Evolutionary conservation across 2,888 invertebrate species (phyloP), one percentile per base, ranked within the genome.

Genomic region (Neuroscelio doddi): DNA sequence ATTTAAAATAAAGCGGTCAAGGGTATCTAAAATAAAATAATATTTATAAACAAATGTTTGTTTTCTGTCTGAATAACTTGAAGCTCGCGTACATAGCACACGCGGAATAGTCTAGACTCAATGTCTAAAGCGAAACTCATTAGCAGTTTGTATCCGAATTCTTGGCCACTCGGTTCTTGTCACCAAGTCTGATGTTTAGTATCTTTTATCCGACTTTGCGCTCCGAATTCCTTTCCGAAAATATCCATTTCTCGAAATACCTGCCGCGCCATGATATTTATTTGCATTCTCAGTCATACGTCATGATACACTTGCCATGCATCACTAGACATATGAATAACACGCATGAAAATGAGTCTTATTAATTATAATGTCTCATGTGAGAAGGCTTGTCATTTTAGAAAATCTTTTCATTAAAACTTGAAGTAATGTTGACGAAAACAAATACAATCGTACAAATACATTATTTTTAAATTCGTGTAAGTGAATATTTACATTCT

Each of bases 121-220:
- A 34, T 39, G 53, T 46, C 52, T 39, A 66, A 45, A 36, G 30
- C 38, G 38, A 42, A 68, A 63, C 71, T 72, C 71, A 70, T 72
- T 72, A 69, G 65, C 62, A 59, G 55, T 66, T 62, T 58, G 67
- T 63, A 59, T 61, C 63, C 58, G 62, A 64, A 70, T 72, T 72
- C 71, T 69, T 63, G 67, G 50, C 68, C 51, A 52, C 63, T 58
- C 50, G 56, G 29, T 42, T 62, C 69, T 66, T 69, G 71, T 71
- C 71, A 69, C 52, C 71, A 59, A 56, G 49, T 64, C 65, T 55
- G 61, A 61, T 57, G 68, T 65, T 49, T 65, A 41, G 64, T 45
- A 59, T 58, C 63, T 55, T 59, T 59, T 64, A 64, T 64, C 47
- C 51, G 47, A 49, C 47, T 42, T 47, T 29, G 42, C 53, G 64